Percentiles rank a stretch among this genome's conserved stretches.
phyloP scores from a whole-genome alignment of 2,888 invertebrate genomes.

The Eupithecia inturbata region DNA sequence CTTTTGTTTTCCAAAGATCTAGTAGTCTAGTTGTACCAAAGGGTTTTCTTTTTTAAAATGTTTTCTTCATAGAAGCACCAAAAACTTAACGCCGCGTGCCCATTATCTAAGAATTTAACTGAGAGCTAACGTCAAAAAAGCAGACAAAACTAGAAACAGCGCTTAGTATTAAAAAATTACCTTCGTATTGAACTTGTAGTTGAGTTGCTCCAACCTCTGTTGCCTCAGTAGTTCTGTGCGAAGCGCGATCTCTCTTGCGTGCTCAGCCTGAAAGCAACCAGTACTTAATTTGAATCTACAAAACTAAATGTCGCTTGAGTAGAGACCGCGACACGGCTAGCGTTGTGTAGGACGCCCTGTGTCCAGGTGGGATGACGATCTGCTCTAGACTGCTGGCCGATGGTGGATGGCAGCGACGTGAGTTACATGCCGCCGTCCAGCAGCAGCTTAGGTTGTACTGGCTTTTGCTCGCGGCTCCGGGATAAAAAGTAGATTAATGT shows the following conservation, averaged over 20 bases:
- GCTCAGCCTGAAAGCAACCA: conserved; percentile 87
- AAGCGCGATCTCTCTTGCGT: conserved; percentile 95
- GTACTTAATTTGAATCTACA: background rate
- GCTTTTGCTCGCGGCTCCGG: too few species aligned
- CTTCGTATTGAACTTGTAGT: conserved; percentile 98
- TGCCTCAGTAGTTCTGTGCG: conserved; percentile 95
- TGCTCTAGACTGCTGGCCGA: background rate
- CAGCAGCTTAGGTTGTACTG: too few species aligned
- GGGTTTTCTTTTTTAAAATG: too few species aligned
- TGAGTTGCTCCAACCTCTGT: conserved; percentile 96
- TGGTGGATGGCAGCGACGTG: too few species aligned
- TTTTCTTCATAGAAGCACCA: too few species aligned
- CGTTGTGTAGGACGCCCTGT: background rate
- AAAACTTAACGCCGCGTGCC: too few species aligned
- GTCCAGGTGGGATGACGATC: background rate
- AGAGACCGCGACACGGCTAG: background rate
- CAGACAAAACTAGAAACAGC: too few species aligned
- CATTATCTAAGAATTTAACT: background rate
- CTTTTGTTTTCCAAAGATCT: too few species aligned
- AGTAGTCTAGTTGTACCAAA: too few species aligned
- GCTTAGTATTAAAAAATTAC: conserved; percentile 61
- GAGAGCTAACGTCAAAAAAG: background rate
- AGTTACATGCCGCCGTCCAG: too few species aligned
- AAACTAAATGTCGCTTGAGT: background rate
- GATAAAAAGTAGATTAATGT: too few species aligned